Evolutionary conservation across 2,797 vertebrate species (phyloP), one percentile per base, ranked within the genome.

Genomic region (Holocentrus rufus): DNA sequence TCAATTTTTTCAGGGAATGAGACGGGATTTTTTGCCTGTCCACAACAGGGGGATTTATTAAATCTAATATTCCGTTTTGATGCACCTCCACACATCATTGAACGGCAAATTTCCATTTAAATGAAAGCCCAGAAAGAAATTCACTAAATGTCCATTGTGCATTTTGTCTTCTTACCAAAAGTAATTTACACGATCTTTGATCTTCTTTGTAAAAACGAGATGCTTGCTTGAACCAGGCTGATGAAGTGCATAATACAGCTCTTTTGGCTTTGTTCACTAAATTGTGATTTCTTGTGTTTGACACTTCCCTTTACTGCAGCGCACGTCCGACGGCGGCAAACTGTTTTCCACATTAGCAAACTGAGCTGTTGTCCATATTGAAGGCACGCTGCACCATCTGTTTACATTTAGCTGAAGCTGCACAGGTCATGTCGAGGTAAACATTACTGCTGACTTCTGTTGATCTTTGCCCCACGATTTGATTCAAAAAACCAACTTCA

Each of bases 21-120:
- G 50, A 49, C 11, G 8, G 23, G 11, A 52, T 17, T 5, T 64
- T 69, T 79, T 66, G 46, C 72, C 63, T 55, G 60, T 79, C 77
- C 76, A 77, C 73, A 85, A 81, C 71, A 79, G 1, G 1, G 59
- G 62, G 78, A 87, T 90, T 87, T 89, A 81, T 87, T 90, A 80
- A 88, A 85, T 90, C 82, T 85, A 88, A 91, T 87, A 88, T 87
- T 88, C 69, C 75, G 78, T 87, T 89, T 85, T 87, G 86, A 86
- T 85, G 83, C 85, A 84, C 83, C 80, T 86, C 72, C 20, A 53
- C 85, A 89, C 80, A 90, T 88, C 85, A 87, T 75, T 85, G 87
- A 85, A 79, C 75, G 68, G 55, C 78, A 91, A 77, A 93, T 91
- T 91, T 90, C 85, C 90, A 90, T 92, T 90, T 91, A 88, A 91